Percentiles rank a stretch among this genome's conserved stretches.
These are phyloP conservation scores for Epirrhoe alternata DNA, from an alignment of 2,888 invertebrate species.

Conservation along the genomic window DNA sequence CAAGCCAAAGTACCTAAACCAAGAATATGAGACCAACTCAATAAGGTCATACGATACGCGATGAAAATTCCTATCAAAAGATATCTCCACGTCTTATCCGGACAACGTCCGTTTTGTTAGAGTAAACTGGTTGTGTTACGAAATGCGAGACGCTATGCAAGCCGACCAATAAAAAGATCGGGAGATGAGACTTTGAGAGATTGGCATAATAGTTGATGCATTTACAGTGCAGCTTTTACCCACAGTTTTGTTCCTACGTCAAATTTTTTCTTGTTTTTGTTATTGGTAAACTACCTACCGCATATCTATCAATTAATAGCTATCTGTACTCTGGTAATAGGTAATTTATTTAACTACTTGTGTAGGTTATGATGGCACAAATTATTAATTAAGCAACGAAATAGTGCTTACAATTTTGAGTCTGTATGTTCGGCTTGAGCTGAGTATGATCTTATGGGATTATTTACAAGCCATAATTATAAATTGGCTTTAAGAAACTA, in stretches of 20 bases:
- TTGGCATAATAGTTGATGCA: slow-evolving; percentile 17
- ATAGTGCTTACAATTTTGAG: no score
- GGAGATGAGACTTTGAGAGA: slow-evolving; percentile 24
- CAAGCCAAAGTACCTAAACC: slow-evolving; percentile 3
- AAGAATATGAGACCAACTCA: slow-evolving; percentile 14
- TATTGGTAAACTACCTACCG: background rate
- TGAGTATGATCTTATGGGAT: no score
- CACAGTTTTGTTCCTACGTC: slow-evolving; percentile 2
- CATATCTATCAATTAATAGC: background rate
- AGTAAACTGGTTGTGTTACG: slow-evolving; percentile 38
- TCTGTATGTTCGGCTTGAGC: no score
- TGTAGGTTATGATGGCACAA: background rate
- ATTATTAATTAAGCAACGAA: no score
- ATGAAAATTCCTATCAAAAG: slow-evolving; percentile 36
- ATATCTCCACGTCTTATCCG: slow-evolving; percentile 27
- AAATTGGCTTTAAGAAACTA: no score
- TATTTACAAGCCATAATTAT: no score
- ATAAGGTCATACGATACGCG: slow-evolving; percentile 30
- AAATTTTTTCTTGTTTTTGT: background rate
- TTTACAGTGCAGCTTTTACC: slow-evolving; percentile 6
- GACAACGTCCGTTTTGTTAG: slow-evolving; percentile 28
- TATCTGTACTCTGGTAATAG: no score
- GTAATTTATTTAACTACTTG: background rate
- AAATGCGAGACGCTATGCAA: slow-evolving; percentile 28
- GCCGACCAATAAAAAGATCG: slow-evolving; percentile 24